Evolutionary conservation across 2,888 invertebrate species (phyloP).

Genomic region (Chloromyia formosa): DNA sequence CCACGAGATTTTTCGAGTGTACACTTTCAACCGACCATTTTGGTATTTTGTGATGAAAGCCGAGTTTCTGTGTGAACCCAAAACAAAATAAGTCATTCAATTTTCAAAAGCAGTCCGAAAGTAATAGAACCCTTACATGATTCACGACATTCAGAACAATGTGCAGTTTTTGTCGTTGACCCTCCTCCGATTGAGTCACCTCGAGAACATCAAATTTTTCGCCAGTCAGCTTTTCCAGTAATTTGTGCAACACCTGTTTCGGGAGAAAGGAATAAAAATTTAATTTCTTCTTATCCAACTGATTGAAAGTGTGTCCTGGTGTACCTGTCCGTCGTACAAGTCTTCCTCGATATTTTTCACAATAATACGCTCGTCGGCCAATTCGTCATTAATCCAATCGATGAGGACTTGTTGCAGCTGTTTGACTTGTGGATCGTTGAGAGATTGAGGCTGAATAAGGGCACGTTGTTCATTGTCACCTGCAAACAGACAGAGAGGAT

Average conservation of each 20-base stretch:
- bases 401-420: constrained; percentile 87
- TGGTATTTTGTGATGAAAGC: constrained; percentile 77
- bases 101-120: constrained; percentile 4
- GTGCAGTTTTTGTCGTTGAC: constrained; percentile 92
- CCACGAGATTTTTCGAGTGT: constrained; percentile 95
- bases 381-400: constrained; percentile 98
- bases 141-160: constrained; percentile 91
- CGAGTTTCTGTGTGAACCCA: constrained; percentile 77
- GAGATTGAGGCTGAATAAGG: constrained; percentile 89
- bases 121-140: constrained; percentile 67
- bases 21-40: constrained; percentile 98
- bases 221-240: constrained; percentile 84
- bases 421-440: constrained; percentile 85
- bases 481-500: constrained; percentile 64
- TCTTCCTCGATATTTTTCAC: constrained; percentile 97
- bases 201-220: constrained; percentile 95
- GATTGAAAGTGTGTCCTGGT: background rate
- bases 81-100: no score
- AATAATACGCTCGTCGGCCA: constrained; percentile 95
- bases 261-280: no score
- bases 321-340: constrained; percentile 93
- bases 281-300: no score
- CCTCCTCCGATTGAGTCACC: constrained; percentile 97
- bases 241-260: constrained; percentile 73
- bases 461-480: constrained; percentile 97